A percentile compares a stretch with the other conserved stretches of the same genome.
Conservation (phyloP, 1,140 invertebrate species). For the Stegodyphus mimosarum region DNA sequence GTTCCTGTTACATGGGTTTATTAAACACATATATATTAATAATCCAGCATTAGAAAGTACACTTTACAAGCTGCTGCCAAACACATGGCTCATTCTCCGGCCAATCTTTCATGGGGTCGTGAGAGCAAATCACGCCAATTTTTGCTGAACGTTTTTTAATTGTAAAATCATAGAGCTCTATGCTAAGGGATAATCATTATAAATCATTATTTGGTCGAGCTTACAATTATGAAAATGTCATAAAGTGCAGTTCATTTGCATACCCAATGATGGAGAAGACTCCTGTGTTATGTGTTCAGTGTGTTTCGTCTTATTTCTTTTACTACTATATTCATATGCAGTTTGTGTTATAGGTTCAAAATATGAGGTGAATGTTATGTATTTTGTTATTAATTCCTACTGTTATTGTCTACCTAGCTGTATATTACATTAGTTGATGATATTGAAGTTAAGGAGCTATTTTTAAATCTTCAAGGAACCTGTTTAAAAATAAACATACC, state of each 20-base stretch:
- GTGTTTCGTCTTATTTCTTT: not conserved
- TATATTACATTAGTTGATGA: not conserved
- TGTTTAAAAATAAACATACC: no score
- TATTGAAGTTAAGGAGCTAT: no score
- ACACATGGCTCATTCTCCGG: constrained; percentile 22
- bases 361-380: not conserved
- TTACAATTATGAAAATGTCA: constrained; percentile 22
- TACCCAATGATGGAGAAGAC: not conserved
- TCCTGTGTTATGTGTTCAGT: not conserved
- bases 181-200: constrained; percentile 57
- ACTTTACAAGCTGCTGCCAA: not conserved
- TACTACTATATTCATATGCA: not conserved
- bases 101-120: constrained; percentile 7
- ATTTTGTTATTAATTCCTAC: not conserved
- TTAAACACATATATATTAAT: constrained; percentile 72
- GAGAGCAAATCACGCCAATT: not conserved
- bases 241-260: constrained; percentile 2
- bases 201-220: constrained; percentile 53
- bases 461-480: no score
- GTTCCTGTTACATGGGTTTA: constrained; percentile 87
- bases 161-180: constrained; percentile 34
- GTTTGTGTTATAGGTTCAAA: not conserved
- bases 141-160: constrained; percentile 23
- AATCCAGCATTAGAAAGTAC: not conserved
- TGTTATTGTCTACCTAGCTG: not conserved